These are phyloP conservation scores for Bombylius discolor DNA, from an alignment of 2,888 invertebrate species.

Conservation along the genomic window DNA sequence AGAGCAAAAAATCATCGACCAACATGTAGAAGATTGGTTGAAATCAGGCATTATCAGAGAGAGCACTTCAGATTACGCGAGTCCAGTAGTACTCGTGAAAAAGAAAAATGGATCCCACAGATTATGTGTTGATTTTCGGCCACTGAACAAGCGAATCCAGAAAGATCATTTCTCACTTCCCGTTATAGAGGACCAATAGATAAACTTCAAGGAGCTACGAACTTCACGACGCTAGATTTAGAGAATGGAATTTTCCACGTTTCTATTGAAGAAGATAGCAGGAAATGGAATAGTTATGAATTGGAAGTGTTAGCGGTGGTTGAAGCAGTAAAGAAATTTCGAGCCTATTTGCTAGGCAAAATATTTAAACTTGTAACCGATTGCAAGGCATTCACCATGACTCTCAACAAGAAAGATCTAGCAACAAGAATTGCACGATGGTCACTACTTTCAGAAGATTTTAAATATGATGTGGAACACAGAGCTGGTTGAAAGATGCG, in stretches of 20 bases:
- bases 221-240: constrained; percentile 22
- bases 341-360: constrained; percentile 8
- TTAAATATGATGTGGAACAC: constrained; percentile 16
- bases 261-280: constrained; percentile 16
- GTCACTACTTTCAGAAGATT: constrained; percentile 17
- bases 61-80: constrained; percentile 11
- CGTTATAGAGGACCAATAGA: constrained; percentile 23
- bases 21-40: neutral
- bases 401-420: constrained; percentile 13
- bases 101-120: neutral
- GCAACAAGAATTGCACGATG: constrained; percentile 12
- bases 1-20: neutral
- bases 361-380: constrained; percentile 14
- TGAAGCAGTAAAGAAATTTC: neutral
- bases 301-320: constrained; percentile 8
- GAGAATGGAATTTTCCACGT: constrained; percentile 28
- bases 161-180: constrained; percentile 21
- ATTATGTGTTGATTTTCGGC: neutral
- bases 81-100: neutral
- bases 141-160: neutral
- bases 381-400: constrained; percentile 13
- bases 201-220: constrained; percentile 18
- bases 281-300: constrained; percentile 9
- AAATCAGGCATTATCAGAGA: neutral
- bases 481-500: constrained; percentile 13